Evolutionary conservation across 2,888 invertebrate genomes (phyloP), one percentile per base, ranked within the genome.

Genomic region (Chalcis sispes): DNA sequence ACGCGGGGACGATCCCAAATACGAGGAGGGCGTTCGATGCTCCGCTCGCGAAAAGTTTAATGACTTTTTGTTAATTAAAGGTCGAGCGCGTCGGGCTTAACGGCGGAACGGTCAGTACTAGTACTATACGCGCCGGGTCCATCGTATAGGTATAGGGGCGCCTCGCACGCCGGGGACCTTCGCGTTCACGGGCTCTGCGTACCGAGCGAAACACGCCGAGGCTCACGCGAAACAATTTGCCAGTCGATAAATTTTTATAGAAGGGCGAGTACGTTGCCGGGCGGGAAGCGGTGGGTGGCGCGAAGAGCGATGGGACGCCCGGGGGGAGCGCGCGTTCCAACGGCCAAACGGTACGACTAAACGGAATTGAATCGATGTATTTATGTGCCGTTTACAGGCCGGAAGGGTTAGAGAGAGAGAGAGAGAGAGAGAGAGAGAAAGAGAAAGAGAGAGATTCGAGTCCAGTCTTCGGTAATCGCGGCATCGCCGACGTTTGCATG

Each of bases 301-400:
- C 36, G 62, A 32, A 71, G 62, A 56, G 46, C 73, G 72, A 77
- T 76, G 72, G 75, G 48, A 75, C 48, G 77, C 75, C 65, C 75
- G 76, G 79, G 73, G 79, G 61, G 62, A 65, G 62, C 69, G 62
- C 76, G 69, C 70, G 79, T 77, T 81, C 82, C 82, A 81, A 82
- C 83, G 83, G 82, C 82, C 85, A 86, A 87, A 88, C n/a, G n/a
- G n/a, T n/a, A 82, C 83, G 83, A 82, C 82, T 84, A 86, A 87
- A 88, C 88, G 87, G 86, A 88, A 89, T 89, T 89, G 88, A 88
- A 89, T 88, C 88, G 87, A 88, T 87, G 86, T 89, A 88, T 89
- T 88, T 89, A 88, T 87, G 88, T 83, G 84, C 85, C 87, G 87
- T 88, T 88, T 87, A 87, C 84, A 81, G 82, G 69, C 66, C 74